These are phyloP conservation scores for Climacteris rufus DNA, from an alignment of 2,113 vertebrate species.

Conservation along the genomic window DNA sequence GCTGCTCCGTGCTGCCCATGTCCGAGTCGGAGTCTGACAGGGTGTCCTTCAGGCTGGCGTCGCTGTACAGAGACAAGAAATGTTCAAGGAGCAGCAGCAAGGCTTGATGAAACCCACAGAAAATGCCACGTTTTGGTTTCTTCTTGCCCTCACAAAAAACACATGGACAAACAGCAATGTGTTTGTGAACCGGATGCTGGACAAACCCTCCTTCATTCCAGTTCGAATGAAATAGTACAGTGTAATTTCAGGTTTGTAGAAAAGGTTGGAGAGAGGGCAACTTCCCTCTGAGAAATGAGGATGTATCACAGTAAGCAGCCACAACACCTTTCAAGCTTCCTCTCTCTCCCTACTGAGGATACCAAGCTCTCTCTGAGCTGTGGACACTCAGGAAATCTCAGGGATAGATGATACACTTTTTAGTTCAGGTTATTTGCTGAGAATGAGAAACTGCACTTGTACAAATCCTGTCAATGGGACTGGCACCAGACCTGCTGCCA, in stretches of 20 bases:
- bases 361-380: neutral
- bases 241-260: neutral
- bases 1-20: conserved; percentile 87
- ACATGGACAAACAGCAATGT: rapidly evolving
- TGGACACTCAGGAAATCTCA: neutral
- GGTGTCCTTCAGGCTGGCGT: conserved; percentile 87
- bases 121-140: rapidly evolving
- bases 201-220: neutral
- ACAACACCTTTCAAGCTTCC: neutral
- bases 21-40: conserved; percentile 88
- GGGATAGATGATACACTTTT: neutral
- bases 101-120: rapidly evolving
- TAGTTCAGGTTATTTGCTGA: neutral
- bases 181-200: neutral
- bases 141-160: neutral
- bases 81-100: neutral
- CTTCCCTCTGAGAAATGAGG: neutral
- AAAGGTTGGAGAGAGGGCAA: neutral
- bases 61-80: conserved; percentile 65
- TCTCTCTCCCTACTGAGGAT: neutral
- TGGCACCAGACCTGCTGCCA: neutral
- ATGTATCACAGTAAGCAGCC: neutral
- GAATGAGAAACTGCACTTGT: neutral
- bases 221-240: neutral
- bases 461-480: neutral